phyloP scores from a whole-genome alignment of 1,140 invertebrate species.

The Drosophila pseudoananassae region DNA sequence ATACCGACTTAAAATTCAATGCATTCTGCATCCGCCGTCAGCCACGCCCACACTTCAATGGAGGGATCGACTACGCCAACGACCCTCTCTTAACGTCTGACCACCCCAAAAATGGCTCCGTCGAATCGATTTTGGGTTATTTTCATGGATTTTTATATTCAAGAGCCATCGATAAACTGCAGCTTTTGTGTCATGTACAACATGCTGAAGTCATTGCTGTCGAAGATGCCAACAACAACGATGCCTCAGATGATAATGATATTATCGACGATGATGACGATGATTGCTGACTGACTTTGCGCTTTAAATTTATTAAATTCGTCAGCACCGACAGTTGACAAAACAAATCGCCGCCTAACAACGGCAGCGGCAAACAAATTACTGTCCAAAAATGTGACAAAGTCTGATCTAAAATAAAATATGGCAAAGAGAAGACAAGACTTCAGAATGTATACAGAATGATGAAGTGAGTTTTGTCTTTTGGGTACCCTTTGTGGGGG shows the following conservation, averaged over 20 bases:
- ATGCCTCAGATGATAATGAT: conserved; percentile 11
- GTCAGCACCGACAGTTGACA: conserved; percentile 75
- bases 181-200: conserved; percentile 80
- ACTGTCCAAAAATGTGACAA: conserved; percentile 44
- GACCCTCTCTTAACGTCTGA: neutral
- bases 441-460: conserved; percentile 21
- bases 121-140: conserved; percentile 67
- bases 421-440: conserved; percentile 42
- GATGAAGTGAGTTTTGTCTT: conserved; percentile 32
- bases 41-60: conserved; percentile 4
- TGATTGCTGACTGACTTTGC: conserved; percentile 39
- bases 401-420: conserved; percentile 77
- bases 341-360: conserved; percentile 60
- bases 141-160: conserved; percentile 60
- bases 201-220: conserved; percentile 47
- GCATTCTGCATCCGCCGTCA: conserved; percentile 55
- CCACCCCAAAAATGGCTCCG: conserved; percentile 44
- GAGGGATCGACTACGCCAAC: neutral
- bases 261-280: conserved; percentile 32
- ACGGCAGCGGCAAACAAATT: conserved; percentile 29
- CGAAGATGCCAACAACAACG: conserved; percentile 17
- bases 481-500: conserved; percentile 7
- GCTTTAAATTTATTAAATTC: conserved; percentile 78
- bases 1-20: conserved; percentile 56
- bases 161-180: conserved; percentile 75